Base-by-base conservation (phyloP, 2,113 vertebrate species). In the Pipra filicauda region DNA sequence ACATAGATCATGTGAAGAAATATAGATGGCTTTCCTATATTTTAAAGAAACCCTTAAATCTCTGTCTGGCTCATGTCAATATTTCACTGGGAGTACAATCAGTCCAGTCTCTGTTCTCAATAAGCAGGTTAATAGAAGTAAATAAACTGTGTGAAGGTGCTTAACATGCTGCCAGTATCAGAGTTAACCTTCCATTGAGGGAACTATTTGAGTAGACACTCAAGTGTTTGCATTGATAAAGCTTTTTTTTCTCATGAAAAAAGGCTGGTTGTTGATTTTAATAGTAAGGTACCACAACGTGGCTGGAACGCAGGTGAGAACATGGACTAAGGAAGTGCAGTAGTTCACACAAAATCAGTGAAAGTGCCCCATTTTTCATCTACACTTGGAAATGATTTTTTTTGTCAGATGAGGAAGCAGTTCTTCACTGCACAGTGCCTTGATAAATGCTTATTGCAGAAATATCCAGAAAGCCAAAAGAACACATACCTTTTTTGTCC, bases 361-460 rank as follows among this genome's bases (percentile, higher is more conserved):
- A 44, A 85, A 78, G 85, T 58, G 57, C 41, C 73, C 64, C 91
- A 87, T 95, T 94, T 96, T 92, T 96, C 90, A 95, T 95, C 92
- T 84, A 10, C 37, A 11, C 88, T 92, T 81, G 91, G 85, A 90
- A 95, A 77, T 95, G 65, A 94, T 79, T 89, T 93, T 74, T 88
- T 92, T 89, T 93, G 85, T 88, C 88, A 91, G 86, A 43, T 87
- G 79, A 96, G 91, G 79, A 94, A 94, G 92, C 83, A 93, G 13
- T 80, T 93, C 85, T 91, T 95, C 83, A 91, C 80, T 65, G 80
- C 61, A 49, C 20, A 74, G 5, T 90, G 27, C 90, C 90, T 95
- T 96, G 93, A 96, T 96, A 96, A 96, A 88, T 96, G 92, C 91
- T 92, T 66, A 69, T 81, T 13, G 21, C 79, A 89, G 95, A 95